Conservation (phyloP, 2,888 invertebrate species). For the Cremastinae sp. region DNA sequence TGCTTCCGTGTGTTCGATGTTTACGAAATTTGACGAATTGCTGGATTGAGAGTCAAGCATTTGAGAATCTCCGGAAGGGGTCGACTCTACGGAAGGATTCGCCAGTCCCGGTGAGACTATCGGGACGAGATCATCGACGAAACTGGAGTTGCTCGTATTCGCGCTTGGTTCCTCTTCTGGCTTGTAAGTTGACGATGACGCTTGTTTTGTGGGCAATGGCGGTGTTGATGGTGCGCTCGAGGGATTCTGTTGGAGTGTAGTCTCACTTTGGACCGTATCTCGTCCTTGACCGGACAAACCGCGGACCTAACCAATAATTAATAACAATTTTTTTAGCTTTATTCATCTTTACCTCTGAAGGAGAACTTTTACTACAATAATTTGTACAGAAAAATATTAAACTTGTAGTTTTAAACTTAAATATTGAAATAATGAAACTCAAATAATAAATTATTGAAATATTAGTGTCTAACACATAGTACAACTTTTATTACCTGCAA, state of each 20-base stretch:
- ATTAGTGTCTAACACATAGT: no score
- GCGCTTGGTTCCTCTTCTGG: constrained; percentile 66
- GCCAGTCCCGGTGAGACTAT: constrained; percentile 64
- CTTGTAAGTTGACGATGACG: constrained; percentile 64
- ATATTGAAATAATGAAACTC: not conserved
- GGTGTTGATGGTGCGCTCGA: constrained; percentile 66
- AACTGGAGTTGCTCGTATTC: constrained; percentile 63
- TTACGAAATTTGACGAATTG: constrained; percentile 74
- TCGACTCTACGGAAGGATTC: constrained; percentile 61
- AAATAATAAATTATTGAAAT: constrained; percentile 1
- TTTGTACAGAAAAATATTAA: no score
- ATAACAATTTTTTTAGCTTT: not conserved
- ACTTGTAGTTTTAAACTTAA: no score
- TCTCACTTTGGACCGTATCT: constrained; percentile 68
- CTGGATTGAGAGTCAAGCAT: constrained; percentile 61
- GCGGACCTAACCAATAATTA: constrained; percentile 70
- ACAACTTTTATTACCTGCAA: constrained; percentile 74
- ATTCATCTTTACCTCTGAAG: no score
- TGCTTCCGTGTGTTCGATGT: constrained; percentile 78
- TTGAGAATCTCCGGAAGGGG: constrained; percentile 45
- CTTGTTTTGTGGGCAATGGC: constrained; percentile 66
- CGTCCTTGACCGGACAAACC: constrained; percentile 77
- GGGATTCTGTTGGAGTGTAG: constrained; percentile 65
- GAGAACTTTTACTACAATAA: no score
- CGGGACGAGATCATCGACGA: constrained; percentile 62